phyloP scores from a whole-genome alignment of 1,140 invertebrate genomes.

The Drosophila orosa region DNA sequence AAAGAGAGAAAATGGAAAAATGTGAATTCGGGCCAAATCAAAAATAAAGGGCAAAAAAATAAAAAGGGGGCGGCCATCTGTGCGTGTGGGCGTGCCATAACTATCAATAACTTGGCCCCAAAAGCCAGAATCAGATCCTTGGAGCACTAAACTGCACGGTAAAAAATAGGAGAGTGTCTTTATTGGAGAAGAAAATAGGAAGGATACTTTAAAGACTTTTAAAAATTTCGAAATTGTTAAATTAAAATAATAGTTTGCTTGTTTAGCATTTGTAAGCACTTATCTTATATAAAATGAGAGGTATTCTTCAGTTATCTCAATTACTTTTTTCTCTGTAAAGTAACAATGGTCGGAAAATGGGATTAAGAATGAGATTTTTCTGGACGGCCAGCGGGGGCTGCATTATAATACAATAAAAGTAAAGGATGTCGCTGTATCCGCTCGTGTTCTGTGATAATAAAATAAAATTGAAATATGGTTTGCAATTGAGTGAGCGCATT shows the following conservation, averaged over 20 bases:
- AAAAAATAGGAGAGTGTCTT: not conserved
- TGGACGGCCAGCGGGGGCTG: slow-evolving; percentile 18
- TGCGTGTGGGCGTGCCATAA: slow-evolving; percentile 69
- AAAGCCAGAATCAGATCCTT: slow-evolving; percentile 38
- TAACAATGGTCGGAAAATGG: slow-evolving; percentile 36
- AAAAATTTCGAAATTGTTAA: not conserved
- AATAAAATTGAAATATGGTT: slow-evolving; percentile 81
- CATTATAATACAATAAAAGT: slow-evolving; percentile 69
- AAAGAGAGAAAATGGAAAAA: slow-evolving; percentile 10
- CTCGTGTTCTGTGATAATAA: slow-evolving; percentile 66
- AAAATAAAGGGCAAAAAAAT: slow-evolving; percentile 34
- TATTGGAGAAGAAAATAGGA: not conserved
- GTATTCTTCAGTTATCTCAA: too few relatives aligned
- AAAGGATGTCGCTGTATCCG: slow-evolving; percentile 68
- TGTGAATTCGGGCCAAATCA: slow-evolving; percentile 58
- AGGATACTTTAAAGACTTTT: not conserved
- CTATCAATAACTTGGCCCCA: slow-evolving; percentile 74
- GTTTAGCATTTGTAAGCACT: not conserved
- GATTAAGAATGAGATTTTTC: slow-evolving; percentile 37
- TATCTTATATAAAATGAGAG: not conserved
- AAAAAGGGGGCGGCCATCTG: slow-evolving; percentile 44
- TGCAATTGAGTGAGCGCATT: slow-evolving; percentile 74
- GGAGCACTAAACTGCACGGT: slow-evolving; percentile 2
- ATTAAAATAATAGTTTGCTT: not conserved
- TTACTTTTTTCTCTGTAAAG: not conserved